A percentile compares a stretch with the other conserved stretches of the same genome.
Conservation (phyloP, 2,797 vertebrate species). For the Alectoris magna region DNA sequence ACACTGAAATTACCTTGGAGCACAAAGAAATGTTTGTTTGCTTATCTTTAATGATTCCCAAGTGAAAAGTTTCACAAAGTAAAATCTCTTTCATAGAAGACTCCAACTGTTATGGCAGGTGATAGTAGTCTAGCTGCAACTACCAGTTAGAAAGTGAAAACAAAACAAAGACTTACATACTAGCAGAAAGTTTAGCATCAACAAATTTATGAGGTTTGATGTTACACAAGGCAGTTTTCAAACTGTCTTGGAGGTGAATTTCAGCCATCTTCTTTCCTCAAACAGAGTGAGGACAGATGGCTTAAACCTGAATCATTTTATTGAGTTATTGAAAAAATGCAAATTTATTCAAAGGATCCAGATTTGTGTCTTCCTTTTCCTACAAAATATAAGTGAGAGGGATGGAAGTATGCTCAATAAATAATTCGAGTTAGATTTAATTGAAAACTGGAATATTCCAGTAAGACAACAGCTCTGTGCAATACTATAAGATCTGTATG, state of each 20-base stretch:
- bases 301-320: constrained; percentile 31
- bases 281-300: background rate
- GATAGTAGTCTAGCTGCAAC: background rate
- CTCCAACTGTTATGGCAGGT: background rate
- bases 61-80: background rate
- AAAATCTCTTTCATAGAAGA: background rate
- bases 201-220: background rate
- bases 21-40: background rate
- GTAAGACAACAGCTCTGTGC: background rate
- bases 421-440: background rate
- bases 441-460: background rate
- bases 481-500: background rate
- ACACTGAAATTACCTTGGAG: background rate
- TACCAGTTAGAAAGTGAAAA: background rate
- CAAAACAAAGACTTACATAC: background rate
- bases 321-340: background rate
- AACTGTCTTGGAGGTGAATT: background rate
- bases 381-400: background rate
- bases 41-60: background rate
- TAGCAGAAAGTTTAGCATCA: background rate
- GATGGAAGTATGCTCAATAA: background rate
- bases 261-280: background rate
- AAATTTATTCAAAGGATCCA: constrained; percentile 35
- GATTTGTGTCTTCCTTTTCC: constrained; percentile 1
- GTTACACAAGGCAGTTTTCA: background rate